phyloP scores from a whole-genome alignment of 2,797 vertebrate genomes.

The Etheostoma perlongum region DNA sequence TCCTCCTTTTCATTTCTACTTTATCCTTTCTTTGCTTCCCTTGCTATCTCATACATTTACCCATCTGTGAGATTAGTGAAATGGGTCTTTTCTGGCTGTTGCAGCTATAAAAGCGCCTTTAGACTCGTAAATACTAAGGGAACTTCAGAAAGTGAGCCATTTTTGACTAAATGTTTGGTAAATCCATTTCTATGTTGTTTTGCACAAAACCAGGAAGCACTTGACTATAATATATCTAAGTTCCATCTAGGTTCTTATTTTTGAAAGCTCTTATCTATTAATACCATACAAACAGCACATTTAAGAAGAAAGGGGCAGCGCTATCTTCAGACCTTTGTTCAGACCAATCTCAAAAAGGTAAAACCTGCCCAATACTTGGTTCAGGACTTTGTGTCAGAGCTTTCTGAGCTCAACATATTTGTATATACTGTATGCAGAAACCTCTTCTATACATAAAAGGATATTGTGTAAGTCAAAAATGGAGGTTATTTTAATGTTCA shows the following conservation, averaged over 20 bases:
- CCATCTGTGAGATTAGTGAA: slow-evolving; percentile 37
- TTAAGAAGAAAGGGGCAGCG: neutral
- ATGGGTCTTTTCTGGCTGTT: slow-evolving; percentile 14
- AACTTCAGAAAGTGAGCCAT: neutral
- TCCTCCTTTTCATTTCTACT: neutral
- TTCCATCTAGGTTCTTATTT: neutral
- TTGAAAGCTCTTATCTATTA: neutral
- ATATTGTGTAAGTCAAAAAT: neutral
- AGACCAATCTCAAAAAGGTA: too few relatives aligned
- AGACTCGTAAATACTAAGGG: neutral
- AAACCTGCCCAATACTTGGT: too few relatives aligned
- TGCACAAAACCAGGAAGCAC: neutral
- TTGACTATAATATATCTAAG: neutral
- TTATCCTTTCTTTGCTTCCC: too few relatives aligned
- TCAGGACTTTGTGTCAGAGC: too few relatives aligned
- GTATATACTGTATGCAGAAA: neutral
- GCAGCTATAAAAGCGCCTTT: slow-evolving; percentile 7
- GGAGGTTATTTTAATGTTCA: neutral
- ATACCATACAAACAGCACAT: neutral
- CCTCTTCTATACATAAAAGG: neutral
- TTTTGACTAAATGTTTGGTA: neutral
- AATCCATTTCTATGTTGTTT: neutral
- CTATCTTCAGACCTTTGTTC: neutral
- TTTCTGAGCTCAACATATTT: neutral
- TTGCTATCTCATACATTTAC: slow-evolving; percentile 30